phyloP scores from a whole-genome alignment of 2,797 vertebrate genomes.

The Oceanodroma leucorhoa region DNA sequence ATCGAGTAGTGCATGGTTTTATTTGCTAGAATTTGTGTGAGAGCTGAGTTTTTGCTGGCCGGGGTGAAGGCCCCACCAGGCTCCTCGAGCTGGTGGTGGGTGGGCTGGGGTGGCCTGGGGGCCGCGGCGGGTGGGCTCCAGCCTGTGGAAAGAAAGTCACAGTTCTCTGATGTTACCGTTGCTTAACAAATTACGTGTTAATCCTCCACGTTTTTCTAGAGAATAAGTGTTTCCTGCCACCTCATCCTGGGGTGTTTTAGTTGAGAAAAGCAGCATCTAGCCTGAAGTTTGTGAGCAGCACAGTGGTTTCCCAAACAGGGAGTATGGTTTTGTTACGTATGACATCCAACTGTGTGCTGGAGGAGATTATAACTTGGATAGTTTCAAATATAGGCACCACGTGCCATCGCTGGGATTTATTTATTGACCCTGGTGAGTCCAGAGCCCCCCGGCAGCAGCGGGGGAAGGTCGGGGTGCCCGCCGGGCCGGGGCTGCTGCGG shows the following conservation, averaged over 20 bases:
- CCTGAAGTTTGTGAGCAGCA: neutral
- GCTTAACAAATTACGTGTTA: fast-evolving
- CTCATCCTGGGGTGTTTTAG: neutral
- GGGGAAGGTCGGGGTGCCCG: no score
- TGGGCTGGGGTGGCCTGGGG: neutral
- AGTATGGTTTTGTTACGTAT: neutral
- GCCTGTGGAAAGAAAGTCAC: neutral
- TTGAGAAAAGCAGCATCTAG: neutral
- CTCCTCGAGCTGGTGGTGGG: fast-evolving
- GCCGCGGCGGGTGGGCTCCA: fast-evolving
- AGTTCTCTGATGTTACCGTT: neutral
- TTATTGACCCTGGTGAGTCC: neutral
- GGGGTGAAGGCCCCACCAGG: fast-evolving
- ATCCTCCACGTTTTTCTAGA: neutral
- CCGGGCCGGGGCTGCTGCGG: neutral
- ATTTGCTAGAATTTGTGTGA: fast-evolving
- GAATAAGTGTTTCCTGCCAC: neutral
- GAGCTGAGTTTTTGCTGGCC: neutral
- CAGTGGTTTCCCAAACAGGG: neutral
- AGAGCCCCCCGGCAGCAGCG: neutral
- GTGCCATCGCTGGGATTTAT: neutral
- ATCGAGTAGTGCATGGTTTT: fast-evolving
- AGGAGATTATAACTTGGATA: neutral
- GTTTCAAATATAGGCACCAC: neutral
- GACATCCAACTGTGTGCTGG: neutral